Conservation (phyloP, 2,113 vertebrate species). For the Dicentrarchus labrax region DNA sequence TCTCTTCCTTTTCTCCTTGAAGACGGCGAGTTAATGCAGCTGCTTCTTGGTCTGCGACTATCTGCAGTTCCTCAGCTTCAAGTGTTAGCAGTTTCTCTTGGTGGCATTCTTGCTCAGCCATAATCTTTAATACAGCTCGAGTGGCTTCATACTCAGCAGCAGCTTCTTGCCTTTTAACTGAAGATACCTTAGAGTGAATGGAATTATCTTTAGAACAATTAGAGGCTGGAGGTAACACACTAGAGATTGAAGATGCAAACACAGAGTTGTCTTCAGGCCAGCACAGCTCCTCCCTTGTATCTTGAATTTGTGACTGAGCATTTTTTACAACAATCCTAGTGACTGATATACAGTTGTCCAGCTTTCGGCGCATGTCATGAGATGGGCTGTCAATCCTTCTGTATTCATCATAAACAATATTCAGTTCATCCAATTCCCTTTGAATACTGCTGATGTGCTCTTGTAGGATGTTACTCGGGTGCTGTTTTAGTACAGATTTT, state of each 20-base stretch:
- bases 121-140: conserved; percentile 2
- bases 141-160: conserved; percentile 24
- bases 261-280: conserved; percentile 13
- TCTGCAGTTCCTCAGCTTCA: conserved; percentile 12
- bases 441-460: conserved; percentile 14
- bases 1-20: conserved; percentile 27
- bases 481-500: conserved; percentile 5
- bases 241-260: neutral
- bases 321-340: neutral
- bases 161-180: conserved; percentile 25
- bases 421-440: conserved; percentile 16
- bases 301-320: conserved; percentile 1
- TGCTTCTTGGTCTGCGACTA: conserved; percentile 31
- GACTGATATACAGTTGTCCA: conserved; percentile 15
- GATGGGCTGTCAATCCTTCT: neutral
- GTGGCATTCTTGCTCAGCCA: neutral
- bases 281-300: neutral
- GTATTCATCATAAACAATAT: conserved; percentile 31
- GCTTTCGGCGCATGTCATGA: conserved; percentile 11
- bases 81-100: neutral
- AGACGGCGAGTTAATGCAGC: conserved; percentile 19
- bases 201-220: neutral
- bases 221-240: neutral
- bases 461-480: conserved; percentile 22
- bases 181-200: neutral